These are phyloP conservation scores for Peromyscus attwateri DNA, from an alignment of 2,797 vertebrate species.

Conservation along the genomic window DNA sequence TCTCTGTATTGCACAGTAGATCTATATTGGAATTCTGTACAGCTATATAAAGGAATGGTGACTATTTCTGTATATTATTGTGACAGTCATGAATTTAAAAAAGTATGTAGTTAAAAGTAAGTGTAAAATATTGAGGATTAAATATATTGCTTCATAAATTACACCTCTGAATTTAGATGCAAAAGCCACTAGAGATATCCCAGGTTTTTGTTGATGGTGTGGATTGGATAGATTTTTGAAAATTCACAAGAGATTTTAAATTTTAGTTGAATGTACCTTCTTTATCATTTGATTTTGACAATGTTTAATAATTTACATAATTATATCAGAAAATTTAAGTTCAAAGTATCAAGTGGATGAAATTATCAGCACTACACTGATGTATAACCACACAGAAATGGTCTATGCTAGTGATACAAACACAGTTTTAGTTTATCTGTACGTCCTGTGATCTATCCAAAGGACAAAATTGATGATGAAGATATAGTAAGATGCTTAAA, in stretches of 20 bases:
- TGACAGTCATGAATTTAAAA: neutral
- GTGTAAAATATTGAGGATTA: neutral
- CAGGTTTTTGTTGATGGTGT: neutral
- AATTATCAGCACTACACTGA: neutral
- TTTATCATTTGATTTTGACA: neutral
- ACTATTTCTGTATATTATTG: neutral
- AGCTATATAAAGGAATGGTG: neutral
- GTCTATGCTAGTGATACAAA: neutral
- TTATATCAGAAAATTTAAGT: neutral
- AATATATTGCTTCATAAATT: neutral
- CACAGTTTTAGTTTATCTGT: neutral
- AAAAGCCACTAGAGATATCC: neutral
- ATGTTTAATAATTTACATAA: neutral
- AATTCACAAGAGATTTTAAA: neutral
- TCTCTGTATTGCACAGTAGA: neutral
- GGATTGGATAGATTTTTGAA: neutral
- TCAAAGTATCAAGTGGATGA: neutral
- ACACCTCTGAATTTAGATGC: neutral
- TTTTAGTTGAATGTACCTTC: neutral
- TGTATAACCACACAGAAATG: neutral
- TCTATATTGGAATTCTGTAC: neutral
- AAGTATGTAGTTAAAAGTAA: neutral
- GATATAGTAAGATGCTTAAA: neutral
- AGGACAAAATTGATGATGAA: neutral
- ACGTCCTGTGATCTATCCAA: neutral